Evolutionary conservation across 2,888 invertebrate genomes (phyloP).

Genomic region (Andrena camellia): DNA sequence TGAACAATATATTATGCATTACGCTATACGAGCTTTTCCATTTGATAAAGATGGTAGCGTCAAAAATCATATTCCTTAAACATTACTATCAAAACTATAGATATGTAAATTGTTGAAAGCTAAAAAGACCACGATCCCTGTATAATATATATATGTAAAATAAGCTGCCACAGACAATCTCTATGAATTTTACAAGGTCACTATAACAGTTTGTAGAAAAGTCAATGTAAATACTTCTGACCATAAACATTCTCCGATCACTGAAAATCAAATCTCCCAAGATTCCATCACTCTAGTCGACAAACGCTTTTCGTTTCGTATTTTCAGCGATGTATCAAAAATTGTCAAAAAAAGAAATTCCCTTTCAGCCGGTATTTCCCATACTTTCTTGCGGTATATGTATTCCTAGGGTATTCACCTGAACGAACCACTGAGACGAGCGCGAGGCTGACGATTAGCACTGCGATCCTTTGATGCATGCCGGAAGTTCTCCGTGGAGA

Average conservation of each 20-base stretch:
- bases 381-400: neutral
- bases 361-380: neutral
- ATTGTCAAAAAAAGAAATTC: neutral
- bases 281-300: neutral
- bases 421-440: constrained; percentile 68
- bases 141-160: too few species aligned
- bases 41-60: too few species aligned
- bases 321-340: constrained; percentile 7
- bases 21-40: too few species aligned
- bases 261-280: neutral
- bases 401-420: constrained; percentile 68
- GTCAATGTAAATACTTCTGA: neutral
- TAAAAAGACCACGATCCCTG: too few species aligned
- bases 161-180: too few species aligned
- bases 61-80: too few species aligned
- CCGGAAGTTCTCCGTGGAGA: constrained; percentile 13
- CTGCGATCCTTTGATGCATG: constrained; percentile 62
- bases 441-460: constrained; percentile 63
- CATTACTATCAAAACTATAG: too few species aligned
- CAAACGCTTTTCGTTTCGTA: neutral
- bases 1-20: too few species aligned
- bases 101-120: too few species aligned
- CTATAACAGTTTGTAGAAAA: neutral
- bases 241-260: neutral
- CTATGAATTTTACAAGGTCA: neutral